These are phyloP conservation scores for Tyrophagus putrescentiae DNA, from an alignment of 1,140 invertebrate genomes.

Conservation along the genomic window DNA sequence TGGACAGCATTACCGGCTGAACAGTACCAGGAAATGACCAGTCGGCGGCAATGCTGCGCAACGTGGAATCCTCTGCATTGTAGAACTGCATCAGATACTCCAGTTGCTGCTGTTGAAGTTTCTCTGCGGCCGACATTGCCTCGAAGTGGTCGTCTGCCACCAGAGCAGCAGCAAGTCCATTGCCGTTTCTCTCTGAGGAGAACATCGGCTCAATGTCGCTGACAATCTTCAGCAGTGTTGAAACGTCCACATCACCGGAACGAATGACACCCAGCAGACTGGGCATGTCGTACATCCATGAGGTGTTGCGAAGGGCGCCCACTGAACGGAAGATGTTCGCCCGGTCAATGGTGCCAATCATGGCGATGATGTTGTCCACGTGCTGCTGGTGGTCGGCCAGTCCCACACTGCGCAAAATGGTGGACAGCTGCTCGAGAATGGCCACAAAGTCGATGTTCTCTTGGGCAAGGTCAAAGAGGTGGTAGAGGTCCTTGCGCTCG, in stretches of 20 bases:
- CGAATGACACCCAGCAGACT: slow-evolving; percentile 3
- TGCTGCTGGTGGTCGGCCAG: slow-evolving; percentile 10
- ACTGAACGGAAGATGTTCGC: slow-evolving; percentile 17
- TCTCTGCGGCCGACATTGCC: neutral
- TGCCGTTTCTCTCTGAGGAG: no score
- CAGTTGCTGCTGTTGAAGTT: slow-evolving; percentile 8
- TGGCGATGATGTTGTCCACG: slow-evolving; percentile 17
- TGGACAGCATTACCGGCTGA: no score
- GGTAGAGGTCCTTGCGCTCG: slow-evolving; percentile 2
- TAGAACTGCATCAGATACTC: slow-evolving; percentile 18
- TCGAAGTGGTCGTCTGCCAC: neutral
- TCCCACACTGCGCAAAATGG: neutral
- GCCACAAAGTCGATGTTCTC: slow-evolving; percentile 11
- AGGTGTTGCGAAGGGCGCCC: slow-evolving; percentile 11
- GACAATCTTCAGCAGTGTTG: slow-evolving; percentile 17
- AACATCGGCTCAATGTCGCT: slow-evolving; percentile 21
- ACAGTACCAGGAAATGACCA: neutral
- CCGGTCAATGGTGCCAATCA: slow-evolving; percentile 19
- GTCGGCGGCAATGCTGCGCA: neutral
- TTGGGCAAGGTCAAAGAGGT: slow-evolving; percentile 1
- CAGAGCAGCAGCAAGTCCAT: no score
- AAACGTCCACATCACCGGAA: slow-evolving; percentile 14
- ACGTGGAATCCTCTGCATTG: slow-evolving; percentile 15
- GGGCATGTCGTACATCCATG: slow-evolving; percentile 15
- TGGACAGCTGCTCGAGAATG: slow-evolving; percentile 13